Percentiles rank a stretch among this genome's conserved stretches.
Evolutionary conservation across 2,797 vertebrate genomes (phyloP).

Genomic region (Myotis pilosus): DNA sequence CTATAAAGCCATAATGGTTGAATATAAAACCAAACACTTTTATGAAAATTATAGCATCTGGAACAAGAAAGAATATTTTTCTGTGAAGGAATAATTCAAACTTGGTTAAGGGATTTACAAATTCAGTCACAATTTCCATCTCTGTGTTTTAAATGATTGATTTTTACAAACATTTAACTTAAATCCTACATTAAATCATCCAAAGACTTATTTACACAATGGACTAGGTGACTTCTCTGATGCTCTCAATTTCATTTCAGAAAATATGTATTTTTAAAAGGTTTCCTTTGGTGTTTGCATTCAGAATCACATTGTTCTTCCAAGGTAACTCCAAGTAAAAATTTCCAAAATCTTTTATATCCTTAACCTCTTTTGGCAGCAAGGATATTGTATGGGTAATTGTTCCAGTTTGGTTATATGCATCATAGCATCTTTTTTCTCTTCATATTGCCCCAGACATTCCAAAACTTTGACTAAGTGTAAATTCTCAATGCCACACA

Average conservation of each 20-base stretch:
- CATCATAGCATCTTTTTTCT: not conserved
- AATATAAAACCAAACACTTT: not conserved
- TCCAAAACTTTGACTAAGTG: not conserved
- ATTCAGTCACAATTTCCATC: not conserved
- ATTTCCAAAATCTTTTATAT: not conserved
- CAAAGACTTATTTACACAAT: not conserved
- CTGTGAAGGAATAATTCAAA: not conserved
- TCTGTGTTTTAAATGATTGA: not conserved
- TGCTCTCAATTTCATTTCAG: not conserved
- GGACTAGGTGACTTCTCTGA: not conserved
- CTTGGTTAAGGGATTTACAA: not conserved
- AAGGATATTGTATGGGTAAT: not conserved
- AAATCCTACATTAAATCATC: not conserved
- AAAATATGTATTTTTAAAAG: not conserved
- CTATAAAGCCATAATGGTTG: not conserved
- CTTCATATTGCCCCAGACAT: not conserved
- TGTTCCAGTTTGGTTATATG: not conserved
- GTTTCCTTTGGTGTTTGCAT: not conserved
- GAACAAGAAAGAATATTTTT: not conserved
- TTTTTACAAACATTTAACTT: not conserved
- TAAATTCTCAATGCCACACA: not conserved
- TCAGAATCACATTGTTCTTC: not conserved
- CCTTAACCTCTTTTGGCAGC: not conserved
- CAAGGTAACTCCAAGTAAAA: not conserved
- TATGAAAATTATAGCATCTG: not conserved